Evolutionary conservation across 2,113 vertebrate genomes (phyloP), one percentile per base, ranked within the genome.

Genomic region (Crypturellus undulatus): DNA sequence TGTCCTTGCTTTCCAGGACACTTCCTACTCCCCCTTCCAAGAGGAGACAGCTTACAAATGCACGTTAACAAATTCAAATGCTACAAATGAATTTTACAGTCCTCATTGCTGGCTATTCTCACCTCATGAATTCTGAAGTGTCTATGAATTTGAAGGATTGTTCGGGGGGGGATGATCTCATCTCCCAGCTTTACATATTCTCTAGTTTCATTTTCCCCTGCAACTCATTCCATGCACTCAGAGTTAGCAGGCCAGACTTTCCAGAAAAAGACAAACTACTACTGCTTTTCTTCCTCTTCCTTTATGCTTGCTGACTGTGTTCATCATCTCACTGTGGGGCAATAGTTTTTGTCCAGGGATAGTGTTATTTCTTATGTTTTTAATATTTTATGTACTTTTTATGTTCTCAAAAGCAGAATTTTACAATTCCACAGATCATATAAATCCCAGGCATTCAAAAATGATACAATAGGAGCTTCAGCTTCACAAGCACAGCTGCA

Each of bases 51-150:
- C 34, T 94, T 88, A 78, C 90, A 90, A 96, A 90, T 80, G 71
- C n/a, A 36, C 81, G 93, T 96, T 96, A 96, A 87, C 92, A 94
- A 95, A 97, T 91, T 93, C 63, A 84, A 87, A 91, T 71, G 67
- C 67, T 90, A 88, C 88, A 95, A 90, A 97, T 98, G 94, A 96
- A 95, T 98, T 97, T 95, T 85, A 86, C 96, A 97, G 97, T 76
- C 78, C 81, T 92, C 81, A 18, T 52, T 71, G 42, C 84, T 81
- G 82, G 84, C 93, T 95, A 87, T 97, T 98, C 95, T 96, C 96
- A 97, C 96, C 91, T 97, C 95, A 94, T 97, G 97, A 97, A 97
- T 97, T 86, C 89, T 93, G 54, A 95, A 97, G 89, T 96, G 97
- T 97, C 97, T 96, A 77, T 90, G 97, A 95, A 93, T 94, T 95